These are phyloP conservation scores for Crax fasciolata DNA, from an alignment of 2,797 vertebrate genomes.

Conservation along the genomic window DNA sequence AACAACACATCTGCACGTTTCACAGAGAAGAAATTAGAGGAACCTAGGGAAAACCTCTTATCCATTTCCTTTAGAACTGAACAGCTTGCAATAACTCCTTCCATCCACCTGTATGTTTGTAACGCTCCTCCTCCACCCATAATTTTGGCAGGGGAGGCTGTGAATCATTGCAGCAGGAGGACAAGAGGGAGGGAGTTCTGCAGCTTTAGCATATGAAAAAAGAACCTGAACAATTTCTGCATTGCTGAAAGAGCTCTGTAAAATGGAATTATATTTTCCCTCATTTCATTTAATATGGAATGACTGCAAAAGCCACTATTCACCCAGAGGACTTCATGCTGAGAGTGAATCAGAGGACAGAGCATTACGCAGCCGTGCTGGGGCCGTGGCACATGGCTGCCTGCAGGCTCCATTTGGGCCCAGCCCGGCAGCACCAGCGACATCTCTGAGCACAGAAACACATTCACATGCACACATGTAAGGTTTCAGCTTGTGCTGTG, in stretches of 20 bases:
- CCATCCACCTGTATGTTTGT: background rate
- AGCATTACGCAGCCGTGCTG: fast-evolving
- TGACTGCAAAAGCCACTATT: background rate
- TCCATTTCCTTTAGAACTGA: background rate
- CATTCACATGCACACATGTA: fast-evolving
- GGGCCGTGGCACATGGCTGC: fast-evolving
- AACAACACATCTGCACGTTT: background rate
- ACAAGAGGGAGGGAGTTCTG: background rate
- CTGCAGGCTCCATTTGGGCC: background rate
- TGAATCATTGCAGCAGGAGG: background rate
- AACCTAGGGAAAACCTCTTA: background rate
- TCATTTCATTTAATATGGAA: background rate
- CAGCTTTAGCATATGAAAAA: background rate
- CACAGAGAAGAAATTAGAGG: background rate
- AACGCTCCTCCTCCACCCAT: background rate
- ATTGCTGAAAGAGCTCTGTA: background rate
- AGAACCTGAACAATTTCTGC: background rate
- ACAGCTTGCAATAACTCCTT: background rate
- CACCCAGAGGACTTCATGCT: background rate
- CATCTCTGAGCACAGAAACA: fast-evolving
- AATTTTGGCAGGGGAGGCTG: background rate
- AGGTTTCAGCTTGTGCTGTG: background rate
- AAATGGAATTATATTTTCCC: background rate
- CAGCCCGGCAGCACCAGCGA: background rate
- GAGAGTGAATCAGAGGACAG: fast-evolving